Conservation (phyloP, 2,888 invertebrate genomes). For the Epirrhoe alternata region DNA sequence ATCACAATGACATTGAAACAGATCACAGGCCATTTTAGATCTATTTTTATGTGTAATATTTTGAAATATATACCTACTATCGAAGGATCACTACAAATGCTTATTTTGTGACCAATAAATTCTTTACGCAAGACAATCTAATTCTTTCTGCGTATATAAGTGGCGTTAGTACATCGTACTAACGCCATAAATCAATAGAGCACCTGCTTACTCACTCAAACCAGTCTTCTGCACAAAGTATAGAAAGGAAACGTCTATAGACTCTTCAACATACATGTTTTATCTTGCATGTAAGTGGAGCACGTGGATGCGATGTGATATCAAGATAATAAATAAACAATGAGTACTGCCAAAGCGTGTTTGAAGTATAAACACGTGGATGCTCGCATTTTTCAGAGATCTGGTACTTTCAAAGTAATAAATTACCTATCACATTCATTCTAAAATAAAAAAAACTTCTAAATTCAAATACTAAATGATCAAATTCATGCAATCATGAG, state of each 20-base stretch:
- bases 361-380: conserved; percentile 46
- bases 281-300: conserved; percentile 33
- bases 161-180: neutral
- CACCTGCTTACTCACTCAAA: conserved; percentile 6
- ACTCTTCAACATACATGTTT: conserved; percentile 37
- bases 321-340: conserved; percentile 60
- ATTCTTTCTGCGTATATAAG: too few species aligned
- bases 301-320: conserved; percentile 53
- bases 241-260: conserved; percentile 21
- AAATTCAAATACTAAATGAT: neutral
- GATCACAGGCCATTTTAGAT: conserved; percentile 22
- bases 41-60: conserved; percentile 18
- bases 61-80: neutral
- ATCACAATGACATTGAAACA: conserved; percentile 32
- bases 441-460: too few species aligned
- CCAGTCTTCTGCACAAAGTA: conserved; percentile 9
- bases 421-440: neutral
- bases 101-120: neutral
- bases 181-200: conserved; percentile 19
- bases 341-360: conserved; percentile 60
- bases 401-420: conserved; percentile 5
- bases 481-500: neutral
- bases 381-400: conserved; percentile 24
- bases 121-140: neutral
- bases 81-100: too few species aligned